Conservation (phyloP, 2,113 vertebrate species). For the Atherinomorus stipes region DNA sequence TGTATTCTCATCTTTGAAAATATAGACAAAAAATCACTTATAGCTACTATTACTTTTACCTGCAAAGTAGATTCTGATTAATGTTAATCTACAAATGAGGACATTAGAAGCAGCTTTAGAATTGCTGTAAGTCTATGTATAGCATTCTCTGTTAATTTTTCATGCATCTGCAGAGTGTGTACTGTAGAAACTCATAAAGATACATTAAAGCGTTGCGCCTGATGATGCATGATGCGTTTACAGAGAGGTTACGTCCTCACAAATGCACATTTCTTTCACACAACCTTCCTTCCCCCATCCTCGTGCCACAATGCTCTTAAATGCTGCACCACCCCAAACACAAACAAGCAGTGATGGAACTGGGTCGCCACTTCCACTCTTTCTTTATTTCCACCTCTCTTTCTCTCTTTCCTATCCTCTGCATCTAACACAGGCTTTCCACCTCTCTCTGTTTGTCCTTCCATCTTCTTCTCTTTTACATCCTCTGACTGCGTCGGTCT, state of each 20-base stretch:
- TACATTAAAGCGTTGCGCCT: neutral
- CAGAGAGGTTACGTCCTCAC: constrained; percentile 34
- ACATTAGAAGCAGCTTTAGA: neutral
- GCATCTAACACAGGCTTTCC: constrained; percentile 18
- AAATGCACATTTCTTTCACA: constrained; percentile 57
- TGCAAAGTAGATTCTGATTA: constrained; percentile 8
- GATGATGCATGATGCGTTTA: constrained; percentile 15
- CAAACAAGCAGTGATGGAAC: constrained; percentile 82
- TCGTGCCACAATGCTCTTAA: constrained; percentile 61
- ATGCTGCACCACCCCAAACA: constrained; percentile 66
- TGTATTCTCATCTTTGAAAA: too few species aligned
- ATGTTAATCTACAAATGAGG: neutral
- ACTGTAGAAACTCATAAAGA: neutral
- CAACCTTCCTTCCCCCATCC: constrained; percentile 17
- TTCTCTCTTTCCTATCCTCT: constrained; percentile 13
- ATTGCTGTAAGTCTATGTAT: neutral
- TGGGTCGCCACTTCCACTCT: constrained; percentile 75
- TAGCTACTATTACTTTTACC: neutral
- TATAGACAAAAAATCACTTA: neutral
- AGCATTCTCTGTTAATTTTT: neutral
- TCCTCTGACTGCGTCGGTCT: constrained; percentile 18
- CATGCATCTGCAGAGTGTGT: neutral
- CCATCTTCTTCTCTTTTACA: neutral
- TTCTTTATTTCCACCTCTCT: constrained; percentile 49
- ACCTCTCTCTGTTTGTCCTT: constrained; percentile 12